Evolutionary conservation across 1,140 invertebrate species (phyloP).

Genomic region (Neelides sp.): DNA sequence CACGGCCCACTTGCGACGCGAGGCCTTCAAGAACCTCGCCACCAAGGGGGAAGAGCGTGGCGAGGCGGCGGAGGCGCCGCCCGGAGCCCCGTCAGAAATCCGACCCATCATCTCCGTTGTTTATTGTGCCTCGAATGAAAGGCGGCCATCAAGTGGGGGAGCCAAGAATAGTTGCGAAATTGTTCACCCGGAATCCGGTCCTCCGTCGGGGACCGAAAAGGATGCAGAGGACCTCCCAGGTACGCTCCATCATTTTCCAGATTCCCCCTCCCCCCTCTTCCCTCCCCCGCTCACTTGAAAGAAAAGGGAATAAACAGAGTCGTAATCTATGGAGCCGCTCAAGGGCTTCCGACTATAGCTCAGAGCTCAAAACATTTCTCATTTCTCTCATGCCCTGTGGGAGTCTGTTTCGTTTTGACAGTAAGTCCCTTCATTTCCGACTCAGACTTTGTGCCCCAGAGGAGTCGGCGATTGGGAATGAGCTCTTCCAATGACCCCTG

Average conservation of each 20-base stretch:
- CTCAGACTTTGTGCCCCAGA: no score
- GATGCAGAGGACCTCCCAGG: constrained; percentile 18
- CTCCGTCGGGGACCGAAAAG: constrained; percentile 18
- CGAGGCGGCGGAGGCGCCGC: constrained; percentile 13
- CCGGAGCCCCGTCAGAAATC: constrained; percentile 20
- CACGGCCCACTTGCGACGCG: constrained; percentile 27
- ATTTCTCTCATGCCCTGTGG: no score
- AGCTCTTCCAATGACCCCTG: not conserved
- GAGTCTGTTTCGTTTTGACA: no score
- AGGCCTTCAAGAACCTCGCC: constrained; percentile 30
- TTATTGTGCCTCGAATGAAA: constrained; percentile 29
- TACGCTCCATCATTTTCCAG: no score
- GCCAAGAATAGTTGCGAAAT: constrained; percentile 15
- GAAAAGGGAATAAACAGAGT: no score
- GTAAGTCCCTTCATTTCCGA: no score
- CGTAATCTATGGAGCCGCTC: no score
- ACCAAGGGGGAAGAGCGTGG: constrained; percentile 25
- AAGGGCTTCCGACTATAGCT: no score
- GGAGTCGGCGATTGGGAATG: no score
- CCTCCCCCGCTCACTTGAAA: no score
- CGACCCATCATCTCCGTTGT: constrained; percentile 31
- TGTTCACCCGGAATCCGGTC: constrained; percentile 20
- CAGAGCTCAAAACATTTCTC: no score
- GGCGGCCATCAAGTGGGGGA: constrained; percentile 20
- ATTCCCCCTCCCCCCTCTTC: no score